Percentiles rank a stretch among this genome's conserved stretches.
These are phyloP conservation scores for Epizoanthus illoricatus DNA, from an alignment of 92 coral and sea anemone species.

Conservation along the genomic window DNA sequence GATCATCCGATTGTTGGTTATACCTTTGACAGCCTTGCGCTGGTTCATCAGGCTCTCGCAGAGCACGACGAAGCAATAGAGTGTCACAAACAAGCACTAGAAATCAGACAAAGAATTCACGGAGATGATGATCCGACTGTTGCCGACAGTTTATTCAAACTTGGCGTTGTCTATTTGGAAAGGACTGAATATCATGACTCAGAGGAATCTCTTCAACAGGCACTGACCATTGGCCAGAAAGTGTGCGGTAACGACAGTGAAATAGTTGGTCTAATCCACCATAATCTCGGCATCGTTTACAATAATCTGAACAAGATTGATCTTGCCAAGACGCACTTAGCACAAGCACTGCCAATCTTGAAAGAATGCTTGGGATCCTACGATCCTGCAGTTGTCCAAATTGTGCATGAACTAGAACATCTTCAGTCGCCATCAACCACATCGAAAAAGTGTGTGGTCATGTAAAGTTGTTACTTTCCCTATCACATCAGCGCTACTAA, in stretches of 20 bases:
- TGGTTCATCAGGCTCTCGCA: conserved; percentile 14
- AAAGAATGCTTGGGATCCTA: background rate
- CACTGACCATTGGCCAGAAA: background rate
- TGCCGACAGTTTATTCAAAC: conserved; percentile 35
- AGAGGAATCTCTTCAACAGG: conserved; percentile 15
- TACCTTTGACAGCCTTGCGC: conserved; percentile 31
- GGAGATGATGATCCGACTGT: conserved; percentile 22
- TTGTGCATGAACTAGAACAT: background rate
- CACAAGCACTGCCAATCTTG: conserved; percentile 7
- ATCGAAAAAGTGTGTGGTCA: conserved; percentile 17
- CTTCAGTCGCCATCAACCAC: conserved; percentile 5
- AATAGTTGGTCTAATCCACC: conserved; percentile 26
- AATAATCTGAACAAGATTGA: background rate
- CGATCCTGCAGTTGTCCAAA: conserved; percentile 13
- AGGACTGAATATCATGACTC: conserved; percentile 18
- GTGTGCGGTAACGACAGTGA: conserved; percentile 2
- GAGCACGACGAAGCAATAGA: conserved; percentile 26
- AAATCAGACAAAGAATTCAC: conserved; percentile 27
- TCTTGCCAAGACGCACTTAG: conserved; percentile 24
- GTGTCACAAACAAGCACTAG: conserved; percentile 26
- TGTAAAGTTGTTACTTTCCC: background rate
- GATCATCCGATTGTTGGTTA: conserved; percentile 13
- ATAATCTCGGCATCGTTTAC: conserved; percentile 31
- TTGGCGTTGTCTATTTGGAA: conserved; percentile 29
- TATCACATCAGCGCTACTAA: no score